Evolutionary conservation across 2,888 invertebrate species (phyloP), one percentile per base, ranked within the genome.

Genomic region (Diarsia mendica): DNA sequence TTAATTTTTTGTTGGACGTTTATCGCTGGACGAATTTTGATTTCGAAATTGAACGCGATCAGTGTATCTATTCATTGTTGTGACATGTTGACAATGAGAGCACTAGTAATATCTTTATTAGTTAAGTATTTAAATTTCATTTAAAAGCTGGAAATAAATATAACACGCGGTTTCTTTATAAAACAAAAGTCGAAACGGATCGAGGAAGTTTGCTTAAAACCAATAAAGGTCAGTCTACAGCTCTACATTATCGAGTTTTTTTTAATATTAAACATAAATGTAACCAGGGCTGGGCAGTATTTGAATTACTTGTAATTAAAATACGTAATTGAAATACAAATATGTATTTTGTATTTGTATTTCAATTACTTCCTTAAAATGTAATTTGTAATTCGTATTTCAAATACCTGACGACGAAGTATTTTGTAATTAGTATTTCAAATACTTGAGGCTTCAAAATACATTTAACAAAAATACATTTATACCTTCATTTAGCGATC

Each of bases 151-250:
- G 3, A 58, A 20, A 18, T 48, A 23, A 55, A 48, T n/a, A n/a
- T 48, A 44, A 61, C n/a, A 51, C 13, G 18, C 9, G 11, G n/a
- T 46, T 53, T 33, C 9, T 20, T 8, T 44, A 18, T 23, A 10
- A 49, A 33, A 28, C n/a, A 63, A 63, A 44, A 63, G n/a, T 44
- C n/a, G 23, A 65, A 75, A 75, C 46, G 60, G 75, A 48, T 75
- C 23, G 3, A 53, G 23, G 49, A 60, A 75, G 60, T 75, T 51
- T 33, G 33, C 6, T 1, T 23, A 28, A 28, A 67, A 11, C 33
- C 69, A 53, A 13, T 74, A 33, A 61, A 64, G 51, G 75, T 74
- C 63, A 9, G 15, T 20, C 49, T 28, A 3, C 9, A 67, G 33
- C 13, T 33, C n/a, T 23, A 15, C 8, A 20, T 33, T 11, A 44